Evolutionary conservation across 23 tunicate species (phyloP), one percentile per base, ranked within the genome.

Genomic region (Ciona savignyi): DNA sequence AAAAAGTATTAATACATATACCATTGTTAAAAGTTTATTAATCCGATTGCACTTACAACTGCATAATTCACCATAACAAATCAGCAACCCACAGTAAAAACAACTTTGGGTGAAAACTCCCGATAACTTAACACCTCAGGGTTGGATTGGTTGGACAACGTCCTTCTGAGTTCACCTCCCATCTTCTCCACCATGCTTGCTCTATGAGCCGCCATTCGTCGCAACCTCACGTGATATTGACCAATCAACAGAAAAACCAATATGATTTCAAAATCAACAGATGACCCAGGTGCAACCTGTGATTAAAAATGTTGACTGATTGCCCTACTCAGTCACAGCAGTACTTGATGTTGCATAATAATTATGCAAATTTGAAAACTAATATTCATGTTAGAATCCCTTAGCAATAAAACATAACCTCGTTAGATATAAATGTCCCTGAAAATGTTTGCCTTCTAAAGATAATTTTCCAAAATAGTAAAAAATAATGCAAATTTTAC

Each of bases 191-290:
- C 15, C 3, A 71, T 26, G 19, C 34, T 11, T 4, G 11, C 67
- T 9, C 22, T 4, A 22, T 63, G 15, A 9, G 67, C 28, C 15
- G 67, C 15, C 28, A 63, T n/a, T 63, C 67, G 15, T 63, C 24
- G 15, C 28, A 85, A 69, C 28, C 96, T 34, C 26, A 89, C 66
- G 62, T 83, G 80, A 75, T 78, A 89, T 0, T 65, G 34, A 19
- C 96, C 96, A 32, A 23, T 33, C 82, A 78, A 30, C 23, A 89
- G 71, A 66, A 89, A 79, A 25, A 89, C 11, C 24, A 89, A 48
- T 34, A 27, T 35, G 48, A 80, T 77, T 32, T 67, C 62, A 67
- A 89, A 89, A 1, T 69, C 63, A 29, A 70, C 78, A 27, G 32
- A 21, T n/a, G 77, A 75, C 3, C 81, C 81, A 30, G 85, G 62